Evolutionary conservation across 2,797 vertebrate species (phyloP).

Genomic region (Phoebastria nigripes): DNA sequence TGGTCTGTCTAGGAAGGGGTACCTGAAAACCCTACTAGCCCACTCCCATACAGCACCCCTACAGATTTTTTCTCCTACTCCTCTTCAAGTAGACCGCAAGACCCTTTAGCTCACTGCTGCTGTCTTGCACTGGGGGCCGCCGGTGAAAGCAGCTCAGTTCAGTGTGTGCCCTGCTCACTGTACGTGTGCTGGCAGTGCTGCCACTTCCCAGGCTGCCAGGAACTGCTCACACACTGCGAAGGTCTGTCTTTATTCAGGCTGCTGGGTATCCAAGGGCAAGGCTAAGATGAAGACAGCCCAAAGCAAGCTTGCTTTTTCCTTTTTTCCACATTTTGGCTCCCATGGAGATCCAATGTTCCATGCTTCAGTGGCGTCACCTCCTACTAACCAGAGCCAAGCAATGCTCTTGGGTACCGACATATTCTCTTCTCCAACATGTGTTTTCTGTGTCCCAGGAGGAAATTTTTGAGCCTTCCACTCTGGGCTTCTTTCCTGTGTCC

Average conservation of each 20-base stretch:
- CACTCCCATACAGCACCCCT: background rate
- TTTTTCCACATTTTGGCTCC: conserved; percentile 20
- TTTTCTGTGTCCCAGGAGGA: conserved; percentile 12
- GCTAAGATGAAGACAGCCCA: conserved; percentile 1
- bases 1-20: background rate
- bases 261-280: background rate
- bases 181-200: background rate
- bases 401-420: background rate
- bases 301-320: conserved; percentile 15
- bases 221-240: background rate
- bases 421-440: background rate
- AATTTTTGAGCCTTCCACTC: conserved; percentile 14
- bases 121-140: background rate
- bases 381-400: conserved; percentile 3
- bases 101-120: background rate
- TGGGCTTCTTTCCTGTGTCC: conserved; percentile 9
- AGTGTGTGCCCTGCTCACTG: background rate
- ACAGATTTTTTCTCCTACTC: background rate
- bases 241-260: conserved; percentile 17
- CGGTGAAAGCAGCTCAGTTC: background rate
- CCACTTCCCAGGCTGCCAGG: background rate
- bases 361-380: background rate
- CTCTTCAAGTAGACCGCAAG: background rate
- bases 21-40: background rate
- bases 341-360: conserved; percentile 22